Conservation (phyloP, 1,140 invertebrate genomes). For the Euura saliciscinereae region DNA sequence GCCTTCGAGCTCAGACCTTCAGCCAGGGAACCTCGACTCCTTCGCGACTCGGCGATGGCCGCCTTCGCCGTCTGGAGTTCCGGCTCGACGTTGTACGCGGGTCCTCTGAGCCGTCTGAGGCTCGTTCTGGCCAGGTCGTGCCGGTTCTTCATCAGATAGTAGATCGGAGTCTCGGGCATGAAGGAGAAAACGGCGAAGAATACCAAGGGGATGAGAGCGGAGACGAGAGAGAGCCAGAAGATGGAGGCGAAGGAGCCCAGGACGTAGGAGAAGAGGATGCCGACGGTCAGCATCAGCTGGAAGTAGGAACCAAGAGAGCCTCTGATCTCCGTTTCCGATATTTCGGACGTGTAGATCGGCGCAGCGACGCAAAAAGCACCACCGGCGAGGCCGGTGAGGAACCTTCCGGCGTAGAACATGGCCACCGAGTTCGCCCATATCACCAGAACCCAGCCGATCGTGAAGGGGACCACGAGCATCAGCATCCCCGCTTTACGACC, state of each 20-base stretch:
- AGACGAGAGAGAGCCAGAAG: conserved; percentile 65
- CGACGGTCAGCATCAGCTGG: conserved; percentile 79
- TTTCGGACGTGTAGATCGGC: conserved; percentile 63
- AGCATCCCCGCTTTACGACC: conserved; percentile 70
- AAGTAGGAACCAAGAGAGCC: conserved; percentile 65
- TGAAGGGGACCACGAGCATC: conserved; percentile 64
- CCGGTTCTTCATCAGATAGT: conserved; percentile 56
- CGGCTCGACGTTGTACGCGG: conserved; percentile 19
- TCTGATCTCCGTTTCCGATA: conserved; percentile 61
- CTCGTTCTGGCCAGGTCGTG: conserved; percentile 32
- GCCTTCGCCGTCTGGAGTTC: conserved; percentile 41
- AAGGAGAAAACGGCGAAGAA: conserved; percentile 31
- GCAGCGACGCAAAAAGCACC: conserved; percentile 68
- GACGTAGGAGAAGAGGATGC: conserved; percentile 77
- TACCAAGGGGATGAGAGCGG: conserved; percentile 23
- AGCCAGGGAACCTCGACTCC: conserved; percentile 56
- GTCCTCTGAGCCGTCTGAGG: conserved; percentile 27
- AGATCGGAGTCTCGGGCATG: conserved; percentile 35
- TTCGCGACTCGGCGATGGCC: conserved; percentile 47
- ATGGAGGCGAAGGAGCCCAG: conserved; percentile 71
- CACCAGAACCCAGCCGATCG: conserved; percentile 68
- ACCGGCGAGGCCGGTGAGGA: conserved; percentile 63
- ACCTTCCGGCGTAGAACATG: conserved; percentile 60
- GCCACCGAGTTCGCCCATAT: conserved; percentile 55
- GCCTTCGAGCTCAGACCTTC: conserved; percentile 56